Base-by-base conservation (phyloP, 2,113 vertebrate species). In the Nothobranchius furzeri region DNA sequence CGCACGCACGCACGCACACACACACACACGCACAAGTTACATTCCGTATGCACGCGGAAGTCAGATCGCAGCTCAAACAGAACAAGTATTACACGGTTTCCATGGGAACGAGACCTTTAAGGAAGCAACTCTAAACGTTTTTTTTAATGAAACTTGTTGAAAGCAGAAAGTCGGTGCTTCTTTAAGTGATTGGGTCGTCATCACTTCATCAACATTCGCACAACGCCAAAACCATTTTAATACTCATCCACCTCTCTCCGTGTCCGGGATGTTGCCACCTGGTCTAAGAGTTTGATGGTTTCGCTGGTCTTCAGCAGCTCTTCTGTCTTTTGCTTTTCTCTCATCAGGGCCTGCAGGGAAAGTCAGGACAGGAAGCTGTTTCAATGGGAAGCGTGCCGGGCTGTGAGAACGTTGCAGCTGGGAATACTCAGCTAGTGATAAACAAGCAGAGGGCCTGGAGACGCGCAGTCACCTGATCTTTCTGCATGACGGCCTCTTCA, bases 401-500 rank as follows among this genome's bases (percentile, higher is more conserved):
- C 12, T 59, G 55, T 55, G n/a, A 46, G 60, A 50, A 70, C 49
- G 1, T 9, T 12, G 56, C 12, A 17, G 8, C 55, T 7, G 12
- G 35, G 13, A 13, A 30, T 2, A 49, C 13, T 25, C 1, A 3
- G 30, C 6, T 3, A 0, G 13, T 42, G 25, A 64, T 17, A 7
- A 20, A 1, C 20, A 20, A 20, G 20, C 20, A 20, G 20, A 20
- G 20, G 20, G 20, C 7, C 37, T 1, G n/a, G 59, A 74, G 13
- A 63, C 1, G 17, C 24, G 37, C 1, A 1, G 25, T 89, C 79
- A 98, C 97, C 95, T 96, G 94, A 70, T 87, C 94, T 72, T 94
- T 96, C 82, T 97, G 94, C 68, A 98, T 82, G 9, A 94, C 87
- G 40, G 94, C 95, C 70, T 98, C 97, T 85, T 98, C 95, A 1